Percentiles rank a stretch among this genome's conserved stretches.
Conservation (phyloP, 2,888 invertebrate species). For the Laothoe populi region DNA sequence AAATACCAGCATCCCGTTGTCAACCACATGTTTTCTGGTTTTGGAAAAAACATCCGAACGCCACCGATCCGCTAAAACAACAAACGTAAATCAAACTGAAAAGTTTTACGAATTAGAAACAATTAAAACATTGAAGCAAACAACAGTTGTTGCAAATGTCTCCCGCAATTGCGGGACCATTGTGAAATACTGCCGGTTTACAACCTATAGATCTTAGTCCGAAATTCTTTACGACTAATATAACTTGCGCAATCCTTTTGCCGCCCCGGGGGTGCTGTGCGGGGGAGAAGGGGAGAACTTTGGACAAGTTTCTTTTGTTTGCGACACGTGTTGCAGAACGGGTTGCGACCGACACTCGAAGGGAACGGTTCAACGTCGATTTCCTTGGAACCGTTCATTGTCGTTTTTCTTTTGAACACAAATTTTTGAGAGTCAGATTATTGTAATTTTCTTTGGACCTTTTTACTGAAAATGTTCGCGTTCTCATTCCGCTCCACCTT, state of each 20-base stretch:
- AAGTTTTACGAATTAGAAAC: constrained; percentile 83
- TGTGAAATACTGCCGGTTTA: constrained; percentile 79
- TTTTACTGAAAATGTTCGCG: constrained; percentile 48
- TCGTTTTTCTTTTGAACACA: constrained; percentile 58
- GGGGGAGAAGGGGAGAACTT: constrained; percentile 54
- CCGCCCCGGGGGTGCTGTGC: constrained; percentile 52
- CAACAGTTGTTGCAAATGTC: constrained; percentile 83
- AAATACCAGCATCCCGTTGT: constrained; percentile 24
- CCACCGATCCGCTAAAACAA: constrained; percentile 67
- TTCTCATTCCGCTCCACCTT: constrained; percentile 45
- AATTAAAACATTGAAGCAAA: constrained; percentile 82
- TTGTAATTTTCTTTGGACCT: constrained; percentile 53
- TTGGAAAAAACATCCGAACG: constrained; percentile 55
- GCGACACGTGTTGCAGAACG: constrained; percentile 82
- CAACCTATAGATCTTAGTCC: constrained; percentile 82
- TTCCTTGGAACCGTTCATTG: constrained; percentile 59
- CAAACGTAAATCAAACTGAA: constrained; percentile 75
- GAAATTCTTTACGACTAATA: constrained; percentile 83
- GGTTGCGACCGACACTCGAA: constrained; percentile 79
- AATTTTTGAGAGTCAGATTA: constrained; percentile 55
- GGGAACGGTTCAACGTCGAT: constrained; percentile 62
- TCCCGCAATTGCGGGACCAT: constrained; percentile 80
- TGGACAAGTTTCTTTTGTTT: constrained; percentile 80
- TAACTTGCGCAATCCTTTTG: constrained; percentile 84
- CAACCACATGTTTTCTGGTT: constrained; percentile 53